phyloP scores from a whole-genome alignment of 2,888 invertebrate genomes.

The Cosmorhoe ocellata region DNA sequence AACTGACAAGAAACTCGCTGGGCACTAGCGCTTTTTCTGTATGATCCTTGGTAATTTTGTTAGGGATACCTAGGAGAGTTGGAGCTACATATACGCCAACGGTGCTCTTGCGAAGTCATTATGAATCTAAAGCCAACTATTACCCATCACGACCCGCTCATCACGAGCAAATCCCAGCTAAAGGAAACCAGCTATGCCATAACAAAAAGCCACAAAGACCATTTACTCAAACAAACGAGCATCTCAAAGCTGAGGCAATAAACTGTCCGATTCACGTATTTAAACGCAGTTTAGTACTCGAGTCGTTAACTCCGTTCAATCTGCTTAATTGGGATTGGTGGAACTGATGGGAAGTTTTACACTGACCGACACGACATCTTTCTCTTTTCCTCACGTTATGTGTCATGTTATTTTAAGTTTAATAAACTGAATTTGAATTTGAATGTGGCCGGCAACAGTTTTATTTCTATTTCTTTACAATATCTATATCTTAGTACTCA shows the following conservation, averaged over 20 bases:
- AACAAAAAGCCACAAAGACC: constrained; percentile 30
- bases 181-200: constrained; percentile 22
- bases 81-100: no score
- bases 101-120: no score
- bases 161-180: constrained; percentile 18
- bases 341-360: constrained; percentile 47
- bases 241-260: constrained; percentile 61
- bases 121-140: not conserved
- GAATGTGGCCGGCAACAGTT: no score
- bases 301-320: constrained; percentile 72
- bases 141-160: not conserved
- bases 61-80: no score
- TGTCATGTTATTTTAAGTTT: no score
- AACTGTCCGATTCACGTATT: constrained; percentile 74
- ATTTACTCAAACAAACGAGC: constrained; percentile 47
- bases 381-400: no score
- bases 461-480: no score
- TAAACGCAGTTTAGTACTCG: constrained; percentile 68
- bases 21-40: no score
- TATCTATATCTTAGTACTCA: no score
- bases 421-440: no score
- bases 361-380: not conserved
- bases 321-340: constrained; percentile 78
- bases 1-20: no score
- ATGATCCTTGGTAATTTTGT: no score